Evolutionary conservation across 2,113 vertebrate genomes (phyloP).

Genomic region (Nannobrachium achirus): DNA sequence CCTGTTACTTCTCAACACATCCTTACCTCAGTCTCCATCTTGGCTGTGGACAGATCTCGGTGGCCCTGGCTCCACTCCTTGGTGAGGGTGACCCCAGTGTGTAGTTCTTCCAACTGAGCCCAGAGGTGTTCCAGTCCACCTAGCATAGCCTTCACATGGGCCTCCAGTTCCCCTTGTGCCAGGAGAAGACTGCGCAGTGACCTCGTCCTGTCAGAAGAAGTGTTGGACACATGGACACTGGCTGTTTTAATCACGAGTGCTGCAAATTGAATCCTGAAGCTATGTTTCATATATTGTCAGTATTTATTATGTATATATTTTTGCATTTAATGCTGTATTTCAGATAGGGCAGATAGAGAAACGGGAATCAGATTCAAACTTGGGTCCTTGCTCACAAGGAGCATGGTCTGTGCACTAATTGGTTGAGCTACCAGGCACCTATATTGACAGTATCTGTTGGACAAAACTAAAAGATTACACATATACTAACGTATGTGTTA

Average conservation of each 20-base stretch:
- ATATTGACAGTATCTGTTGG: background rate
- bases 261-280: no score
- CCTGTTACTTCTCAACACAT: background rate
- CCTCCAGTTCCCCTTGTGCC: slow-evolving; percentile 67
- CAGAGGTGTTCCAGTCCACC: slow-evolving; percentile 65
- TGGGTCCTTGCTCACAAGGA: no score
- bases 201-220: slow-evolving; percentile 51
- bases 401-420: background rate
- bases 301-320: background rate
- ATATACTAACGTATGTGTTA: background rate
- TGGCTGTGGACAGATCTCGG: slow-evolving; percentile 46
- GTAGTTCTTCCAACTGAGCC: slow-evolving; percentile 75
- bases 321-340: background rate
- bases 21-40: slow-evolving; percentile 66
- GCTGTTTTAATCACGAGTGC: no score
- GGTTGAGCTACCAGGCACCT: background rate
- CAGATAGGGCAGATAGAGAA: background rate
- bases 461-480: background rate
- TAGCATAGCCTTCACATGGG: slow-evolving; percentile 56
- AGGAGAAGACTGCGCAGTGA: slow-evolving; percentile 60
- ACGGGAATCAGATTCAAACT: no score
- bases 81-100: slow-evolving; percentile 71
- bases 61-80: slow-evolving; percentile 40
- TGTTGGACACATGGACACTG: background rate
- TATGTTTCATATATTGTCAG: background rate